Base-by-base conservation (phyloP, 1,140 invertebrate species). In the Pogonomyrmex barbatus region DNA sequence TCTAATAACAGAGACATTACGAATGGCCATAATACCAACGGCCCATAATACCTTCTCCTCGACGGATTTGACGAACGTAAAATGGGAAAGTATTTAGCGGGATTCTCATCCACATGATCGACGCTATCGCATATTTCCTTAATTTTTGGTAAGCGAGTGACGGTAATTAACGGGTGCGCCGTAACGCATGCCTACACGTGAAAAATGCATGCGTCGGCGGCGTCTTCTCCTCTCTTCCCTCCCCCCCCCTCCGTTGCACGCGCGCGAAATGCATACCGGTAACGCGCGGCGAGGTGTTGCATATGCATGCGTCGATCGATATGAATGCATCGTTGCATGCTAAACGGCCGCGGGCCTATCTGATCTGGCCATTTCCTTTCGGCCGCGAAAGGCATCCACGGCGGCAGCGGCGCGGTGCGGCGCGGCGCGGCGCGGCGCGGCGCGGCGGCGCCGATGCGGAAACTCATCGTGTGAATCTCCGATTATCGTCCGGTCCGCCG, bases 271-370 rank as follows among this genome's bases (percentile, higher is more conserved):
- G 83, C 82, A 76, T 56, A 79, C 52, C 75, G 65, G 87, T 86
- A 79, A 85, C 75, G 73, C 85, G 88, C 76, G 84, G 88, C 85
- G 87, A 88, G 81, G 70, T 79, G 91, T 93, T 94, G 92, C 93
- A 94, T 94, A 94, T 94, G 93, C 94, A 94, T 94, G 94, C 91
- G 86, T 71, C 93, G 91, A 95, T 95, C 94, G 94, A 94, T 95
- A 95, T 93, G 93, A 95, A 95, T 94, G 94, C 94, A 95, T 93
- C 93, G 94, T 89, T 94, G 94, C 94, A 93, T 94, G 92, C 91
- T 92, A 94, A 94, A 93, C 92, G 92, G 89, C 84, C 87, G 87
- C 83, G 77, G 70, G 78, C 87, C 88, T 94, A 94, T 94, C 94
- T 93, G 93, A 95, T 95, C 77, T 81, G 24, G 91, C 90, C 90